Conservation (phyloP, 2,113 vertebrate species). For the Podilymbus podiceps region DNA sequence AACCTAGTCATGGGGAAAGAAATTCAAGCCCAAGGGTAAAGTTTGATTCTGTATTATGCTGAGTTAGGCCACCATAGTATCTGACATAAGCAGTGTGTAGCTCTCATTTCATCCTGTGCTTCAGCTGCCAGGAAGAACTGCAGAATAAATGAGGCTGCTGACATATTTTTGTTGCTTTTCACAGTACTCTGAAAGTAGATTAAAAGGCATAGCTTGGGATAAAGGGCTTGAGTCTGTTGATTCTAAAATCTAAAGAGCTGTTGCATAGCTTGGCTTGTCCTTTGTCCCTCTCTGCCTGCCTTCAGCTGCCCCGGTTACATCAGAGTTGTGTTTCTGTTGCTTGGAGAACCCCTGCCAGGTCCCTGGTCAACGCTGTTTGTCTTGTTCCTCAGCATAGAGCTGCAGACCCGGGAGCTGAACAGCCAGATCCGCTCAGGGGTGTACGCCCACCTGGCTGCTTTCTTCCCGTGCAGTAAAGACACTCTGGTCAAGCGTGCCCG, state of each 20-base stretch:
- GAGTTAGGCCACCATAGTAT: not conserved
- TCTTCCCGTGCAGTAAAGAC: constrained; percentile 92
- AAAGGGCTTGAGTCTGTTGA: not conserved
- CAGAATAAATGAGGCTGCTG: not conserved
- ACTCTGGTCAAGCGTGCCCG: constrained; percentile 86
- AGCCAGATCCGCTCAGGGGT: constrained; percentile 85
- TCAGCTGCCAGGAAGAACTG: not conserved
- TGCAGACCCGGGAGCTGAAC: constrained; percentile 84
- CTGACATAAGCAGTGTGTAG: not conserved
- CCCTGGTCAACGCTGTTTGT: not conserved
- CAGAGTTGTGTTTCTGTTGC: not conserved
- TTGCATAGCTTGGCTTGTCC: fast-evolving
- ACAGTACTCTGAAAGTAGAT: not conserved
- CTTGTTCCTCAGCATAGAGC: constrained; percentile 81
- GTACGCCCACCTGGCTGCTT: constrained; percentile 86
- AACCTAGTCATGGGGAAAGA: not conserved
- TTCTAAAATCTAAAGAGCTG: not conserved
- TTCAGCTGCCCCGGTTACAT: not conserved
- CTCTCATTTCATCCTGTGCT: not conserved
- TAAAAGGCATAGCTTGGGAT: not conserved
- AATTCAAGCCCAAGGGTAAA: not conserved
- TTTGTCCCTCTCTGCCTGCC: not conserved
- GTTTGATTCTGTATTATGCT: not conserved
- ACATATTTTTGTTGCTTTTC: not conserved
- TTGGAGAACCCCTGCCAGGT: not conserved